Percentiles rank a stretch among this genome's conserved stretches.
Conservation (phyloP, 2,113 vertebrate species). For the Gobius niger region DNA sequence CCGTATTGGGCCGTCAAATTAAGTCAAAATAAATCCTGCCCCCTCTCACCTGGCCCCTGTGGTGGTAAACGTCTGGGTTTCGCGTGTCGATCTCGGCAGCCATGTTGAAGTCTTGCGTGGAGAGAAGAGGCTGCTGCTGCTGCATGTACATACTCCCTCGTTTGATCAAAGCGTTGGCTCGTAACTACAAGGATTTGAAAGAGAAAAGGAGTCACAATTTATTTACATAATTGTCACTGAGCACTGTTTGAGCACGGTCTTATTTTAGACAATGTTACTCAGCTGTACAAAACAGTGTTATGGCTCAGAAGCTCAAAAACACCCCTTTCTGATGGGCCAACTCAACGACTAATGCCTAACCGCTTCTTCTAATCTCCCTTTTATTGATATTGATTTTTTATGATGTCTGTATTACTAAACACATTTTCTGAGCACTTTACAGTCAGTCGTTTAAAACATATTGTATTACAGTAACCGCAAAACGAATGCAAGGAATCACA, state of each 20-base stretch:
- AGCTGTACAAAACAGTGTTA: too few species aligned
- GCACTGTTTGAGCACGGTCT: too few species aligned
- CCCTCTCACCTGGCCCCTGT: slow-evolving; percentile 89
- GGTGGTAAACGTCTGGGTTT: slow-evolving; percentile 98
- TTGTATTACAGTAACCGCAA: background rate
- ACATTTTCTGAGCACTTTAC: background rate
- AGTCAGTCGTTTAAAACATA: background rate
- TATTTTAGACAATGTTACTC: too few species aligned
- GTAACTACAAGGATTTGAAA: slow-evolving; percentile 68
- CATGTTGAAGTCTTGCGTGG: slow-evolving; percentile 96
- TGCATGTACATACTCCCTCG: slow-evolving; percentile 99
- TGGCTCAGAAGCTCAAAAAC: background rate
- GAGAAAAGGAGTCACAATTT: background rate
- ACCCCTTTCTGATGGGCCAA: background rate
- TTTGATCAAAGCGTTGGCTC: slow-evolving; percentile 96
- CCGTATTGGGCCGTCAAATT: background rate
- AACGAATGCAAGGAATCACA: too few species aligned
- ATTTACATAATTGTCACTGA: background rate
- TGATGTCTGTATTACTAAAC: too few species aligned
- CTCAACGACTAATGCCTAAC: background rate
- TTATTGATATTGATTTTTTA: background rate
- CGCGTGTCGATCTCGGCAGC: slow-evolving; percentile 90
- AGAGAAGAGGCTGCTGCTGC: slow-evolving; percentile 90
- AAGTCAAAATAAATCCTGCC: background rate
- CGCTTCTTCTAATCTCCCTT: background rate